A percentile compares a stretch with the other conserved stretches of the same genome.
These are phyloP conservation scores for Drosophila dives DNA, from an alignment of 2,888 invertebrate species.

Conservation along the genomic window DNA sequence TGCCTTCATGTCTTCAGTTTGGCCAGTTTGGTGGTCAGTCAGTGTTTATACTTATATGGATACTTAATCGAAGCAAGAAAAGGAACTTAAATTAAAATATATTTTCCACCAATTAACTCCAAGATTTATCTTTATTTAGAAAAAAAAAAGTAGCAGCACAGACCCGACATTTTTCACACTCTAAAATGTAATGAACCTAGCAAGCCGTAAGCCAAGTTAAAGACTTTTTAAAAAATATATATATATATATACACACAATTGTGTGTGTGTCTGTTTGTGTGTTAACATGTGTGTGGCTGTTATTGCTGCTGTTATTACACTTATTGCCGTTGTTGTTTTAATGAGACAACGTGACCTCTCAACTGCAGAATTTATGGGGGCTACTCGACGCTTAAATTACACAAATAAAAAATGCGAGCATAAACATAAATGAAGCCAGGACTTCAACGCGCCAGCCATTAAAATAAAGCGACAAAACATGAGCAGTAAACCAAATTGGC, in stretches of 20 bases:
- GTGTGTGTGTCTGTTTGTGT: slow-evolving; percentile 15
- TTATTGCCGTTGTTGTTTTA: slow-evolving; percentile 70
- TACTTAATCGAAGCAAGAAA: not conserved
- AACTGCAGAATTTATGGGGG: slow-evolving; percentile 65
- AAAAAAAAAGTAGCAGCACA: not conserved
- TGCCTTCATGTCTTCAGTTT: slow-evolving; percentile 41
- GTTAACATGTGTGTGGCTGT: slow-evolving; percentile 31
- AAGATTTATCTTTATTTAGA: not conserved
- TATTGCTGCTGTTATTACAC: slow-evolving; percentile 65
- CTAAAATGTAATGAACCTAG: not conserved
- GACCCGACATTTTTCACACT: not conserved
- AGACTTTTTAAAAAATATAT: slow-evolving; percentile 9
- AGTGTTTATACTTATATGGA: not conserved
- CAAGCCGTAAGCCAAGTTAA: not conserved
- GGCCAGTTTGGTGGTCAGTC: not conserved
- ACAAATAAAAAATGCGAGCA: slow-evolving; percentile 70
- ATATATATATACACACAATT: slow-evolving; percentile 5
- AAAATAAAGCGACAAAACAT: slow-evolving; percentile 81
- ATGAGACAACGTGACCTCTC: slow-evolving; percentile 79
- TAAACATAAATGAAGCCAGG: slow-evolving; percentile 69
- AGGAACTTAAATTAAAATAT: too few species aligned
- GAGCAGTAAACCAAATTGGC: slow-evolving; percentile 72
- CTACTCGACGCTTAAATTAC: slow-evolving; percentile 72
- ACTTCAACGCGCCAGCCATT: slow-evolving; percentile 65
- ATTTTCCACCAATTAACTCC: not conserved